Evolutionary conservation across 37 sponge, comb jelly and placozoan genomes (phyloP).

Genomic region (Bolinopsis microptera): DNA sequence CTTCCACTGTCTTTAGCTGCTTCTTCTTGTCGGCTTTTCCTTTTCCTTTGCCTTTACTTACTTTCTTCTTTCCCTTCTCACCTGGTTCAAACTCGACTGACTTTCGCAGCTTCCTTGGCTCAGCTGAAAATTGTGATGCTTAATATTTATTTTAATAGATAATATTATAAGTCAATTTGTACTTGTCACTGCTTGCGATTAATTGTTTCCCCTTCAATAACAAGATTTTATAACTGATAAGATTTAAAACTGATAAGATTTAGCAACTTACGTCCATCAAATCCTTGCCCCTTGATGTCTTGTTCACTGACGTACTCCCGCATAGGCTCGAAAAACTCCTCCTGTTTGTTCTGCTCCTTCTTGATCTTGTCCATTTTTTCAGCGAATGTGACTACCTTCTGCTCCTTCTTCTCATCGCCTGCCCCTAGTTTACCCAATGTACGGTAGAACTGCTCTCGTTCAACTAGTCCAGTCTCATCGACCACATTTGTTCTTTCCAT

Average conservation of each 20-base stretch:
- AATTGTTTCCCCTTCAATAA: background rate
- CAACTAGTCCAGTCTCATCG: background rate
- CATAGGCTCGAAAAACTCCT: slow-evolving; percentile 24
- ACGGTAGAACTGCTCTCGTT: slow-evolving; percentile 45
- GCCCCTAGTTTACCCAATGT: background rate
- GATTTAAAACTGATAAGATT: no score
- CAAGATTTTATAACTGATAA: no score
- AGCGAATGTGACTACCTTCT: background rate
- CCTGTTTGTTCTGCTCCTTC: slow-evolving; percentile 58
- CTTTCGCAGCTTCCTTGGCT: background rate
- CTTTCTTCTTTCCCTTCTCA: background rate
- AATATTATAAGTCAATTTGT: background rate
- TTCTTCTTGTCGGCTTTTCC: no score
- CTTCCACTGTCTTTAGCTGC: slow-evolving; percentile 27
- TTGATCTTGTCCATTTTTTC: background rate
- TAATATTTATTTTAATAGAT: background rate
- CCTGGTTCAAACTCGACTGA: slow-evolving; percentile 49
- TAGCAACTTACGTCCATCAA: slow-evolving; percentile 35
- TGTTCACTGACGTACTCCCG: slow-evolving; percentile 1
- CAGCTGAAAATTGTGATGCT: slow-evolving; percentile 24
- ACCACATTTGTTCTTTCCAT: slow-evolving; percentile 11
- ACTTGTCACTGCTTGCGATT: background rate
- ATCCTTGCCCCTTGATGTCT: slow-evolving; percentile 15
- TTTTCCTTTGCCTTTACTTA: slow-evolving; percentile 25
- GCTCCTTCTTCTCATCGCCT: slow-evolving; percentile 4